Percentiles rank a stretch among this genome's conserved stretches.
Evolutionary conservation across 2,113 vertebrate species (phyloP).

Genomic region (Prochilodus magdalenae): DNA sequence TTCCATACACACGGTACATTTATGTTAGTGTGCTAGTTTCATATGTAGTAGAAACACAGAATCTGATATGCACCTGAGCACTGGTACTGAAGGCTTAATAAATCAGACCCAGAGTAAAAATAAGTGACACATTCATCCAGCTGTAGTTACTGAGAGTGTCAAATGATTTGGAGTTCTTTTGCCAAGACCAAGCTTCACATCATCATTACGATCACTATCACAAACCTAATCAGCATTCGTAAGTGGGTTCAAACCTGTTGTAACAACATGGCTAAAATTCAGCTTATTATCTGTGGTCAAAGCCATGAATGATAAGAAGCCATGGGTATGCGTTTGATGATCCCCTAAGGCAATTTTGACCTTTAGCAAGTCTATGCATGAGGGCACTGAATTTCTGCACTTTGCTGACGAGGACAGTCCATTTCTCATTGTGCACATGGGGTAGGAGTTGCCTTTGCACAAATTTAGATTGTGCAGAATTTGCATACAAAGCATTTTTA

Average conservation of each 20-base stretch:
- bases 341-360: not conserved
- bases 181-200: no score
- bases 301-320: not conserved
- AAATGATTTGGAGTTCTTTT: no score
- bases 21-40: no score
- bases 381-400: conserved; percentile 18
- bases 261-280: not conserved
- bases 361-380: not conserved
- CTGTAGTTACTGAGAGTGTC: no score
- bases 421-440: conserved; percentile 45
- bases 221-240: not conserved
- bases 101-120: no score
- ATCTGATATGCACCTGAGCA: no score
- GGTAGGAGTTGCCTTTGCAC: conserved; percentile 23
- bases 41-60: no score
- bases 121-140: no score
- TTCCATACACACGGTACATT: no score
- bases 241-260: not conserved
- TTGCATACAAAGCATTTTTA: not conserved
- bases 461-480: conserved; percentile 1
- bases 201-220: no score
- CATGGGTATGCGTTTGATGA: not conserved
- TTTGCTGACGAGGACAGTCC: conserved; percentile 36
- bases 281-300: not conserved
- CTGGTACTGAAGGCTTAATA: no score